These are phyloP conservation scores for Diorhabda elongata DNA, from an alignment of 1,140 invertebrate genomes.

Conservation along the genomic window DNA sequence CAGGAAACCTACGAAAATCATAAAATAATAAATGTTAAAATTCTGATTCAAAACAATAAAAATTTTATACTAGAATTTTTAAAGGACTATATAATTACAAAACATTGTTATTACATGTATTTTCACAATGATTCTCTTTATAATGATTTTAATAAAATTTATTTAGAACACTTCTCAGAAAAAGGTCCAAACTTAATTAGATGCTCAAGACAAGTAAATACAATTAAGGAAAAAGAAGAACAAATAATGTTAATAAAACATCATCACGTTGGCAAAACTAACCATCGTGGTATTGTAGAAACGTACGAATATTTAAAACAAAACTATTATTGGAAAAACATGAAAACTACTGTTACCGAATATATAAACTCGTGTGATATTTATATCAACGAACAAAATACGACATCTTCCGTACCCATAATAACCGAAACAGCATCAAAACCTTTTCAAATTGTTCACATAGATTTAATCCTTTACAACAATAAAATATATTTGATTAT, in stretches of 20 bases:
- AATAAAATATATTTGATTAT: too few relatives aligned
- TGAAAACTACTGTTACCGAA: neutral
- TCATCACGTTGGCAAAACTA: constrained; percentile 25
- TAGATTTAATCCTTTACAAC: too few relatives aligned
- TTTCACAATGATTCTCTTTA: constrained; percentile 11
- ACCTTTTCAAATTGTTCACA: too few relatives aligned
- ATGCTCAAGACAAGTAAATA: neutral
- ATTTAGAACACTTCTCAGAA: constrained; percentile 12
- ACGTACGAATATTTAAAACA: constrained; percentile 20
- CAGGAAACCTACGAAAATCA: constrained; percentile 15
- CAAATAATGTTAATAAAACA: constrained; percentile 25
- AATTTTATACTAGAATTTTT: constrained; percentile 11
- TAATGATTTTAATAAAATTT: constrained; percentile 21
- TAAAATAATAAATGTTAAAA: constrained; percentile 19
- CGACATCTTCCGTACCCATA: too few relatives aligned
- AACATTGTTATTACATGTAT: constrained; percentile 9
- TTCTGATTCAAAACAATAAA: constrained; percentile 7
- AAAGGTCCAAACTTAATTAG: too few relatives aligned
- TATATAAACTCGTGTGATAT: neutral
- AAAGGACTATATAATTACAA: neutral
- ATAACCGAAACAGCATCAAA: too few relatives aligned
- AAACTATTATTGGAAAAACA: constrained; percentile 21
- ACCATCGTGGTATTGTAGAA: constrained; percentile 25
- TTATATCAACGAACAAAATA: too few relatives aligned
- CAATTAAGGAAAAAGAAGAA: constrained; percentile 19